Conservation (phyloP, 2,797 vertebrate genomes). For the Prionace glauca region DNA sequence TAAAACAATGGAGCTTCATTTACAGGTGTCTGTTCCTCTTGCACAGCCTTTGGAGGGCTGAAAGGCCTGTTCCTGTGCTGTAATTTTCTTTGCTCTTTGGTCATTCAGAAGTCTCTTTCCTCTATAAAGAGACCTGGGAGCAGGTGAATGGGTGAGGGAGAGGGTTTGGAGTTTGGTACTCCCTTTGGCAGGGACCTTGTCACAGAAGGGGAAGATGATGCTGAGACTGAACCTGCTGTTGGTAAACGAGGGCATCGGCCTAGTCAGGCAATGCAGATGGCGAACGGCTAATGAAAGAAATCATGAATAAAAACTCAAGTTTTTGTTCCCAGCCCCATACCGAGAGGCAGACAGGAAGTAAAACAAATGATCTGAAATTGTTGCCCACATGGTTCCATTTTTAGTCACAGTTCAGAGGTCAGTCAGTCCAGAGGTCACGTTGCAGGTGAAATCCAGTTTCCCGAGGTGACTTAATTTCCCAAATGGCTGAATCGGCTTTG, state of each 20-base stretch:
- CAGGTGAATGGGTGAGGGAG: not conserved
- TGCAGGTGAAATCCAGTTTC: too few species aligned
- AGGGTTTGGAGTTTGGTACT: not conserved
- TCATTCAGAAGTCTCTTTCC: not conserved
- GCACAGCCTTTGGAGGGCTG: too few species aligned
- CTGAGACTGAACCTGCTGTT: not conserved
- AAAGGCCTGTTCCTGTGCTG: too few species aligned
- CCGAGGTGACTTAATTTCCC: too few species aligned
- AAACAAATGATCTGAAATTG: not conserved
- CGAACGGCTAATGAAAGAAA: not conserved
- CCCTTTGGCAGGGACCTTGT: not conserved
- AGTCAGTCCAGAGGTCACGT: too few species aligned
- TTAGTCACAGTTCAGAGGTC: too few species aligned
- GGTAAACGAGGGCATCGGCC: too few species aligned
- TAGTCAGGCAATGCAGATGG: not conserved
- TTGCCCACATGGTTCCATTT: not conserved
- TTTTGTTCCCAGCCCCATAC: not conserved
- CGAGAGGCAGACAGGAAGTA: not conserved
- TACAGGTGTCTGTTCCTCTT: too few species aligned
- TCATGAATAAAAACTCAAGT: not conserved
- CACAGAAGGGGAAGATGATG: not conserved
- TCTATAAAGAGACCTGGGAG: not conserved
- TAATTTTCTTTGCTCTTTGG: too few species aligned
- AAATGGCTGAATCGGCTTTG: too few species aligned
- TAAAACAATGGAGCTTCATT: too few species aligned